Base-by-base conservation (phyloP, 2,113 vertebrate genomes). In the Centropus unirufus region DNA sequence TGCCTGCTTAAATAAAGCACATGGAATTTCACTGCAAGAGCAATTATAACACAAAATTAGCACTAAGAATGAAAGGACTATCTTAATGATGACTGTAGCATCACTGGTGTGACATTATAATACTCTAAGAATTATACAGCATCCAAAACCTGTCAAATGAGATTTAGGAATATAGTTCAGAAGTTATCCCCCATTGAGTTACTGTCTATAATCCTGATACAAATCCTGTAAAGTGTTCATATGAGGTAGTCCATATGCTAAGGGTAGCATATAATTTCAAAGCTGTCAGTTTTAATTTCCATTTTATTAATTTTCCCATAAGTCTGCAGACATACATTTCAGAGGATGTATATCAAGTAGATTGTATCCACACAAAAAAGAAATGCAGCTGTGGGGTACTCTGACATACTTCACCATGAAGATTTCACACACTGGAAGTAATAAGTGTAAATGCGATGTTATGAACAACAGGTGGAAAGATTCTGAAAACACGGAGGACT, bases 221-320 rank as follows among this genome's bases (percentile, higher is more conserved):
- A 98, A 98, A 98, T 96, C 94, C 96, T 95, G 83, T 95, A 97
- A 94, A 98, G 92, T 92, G 94, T 92, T 97, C 67, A 0, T 81
- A 39, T 97, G 96, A 97, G 91, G 97, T 96, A 97, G 96, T 97
- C 98, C 97, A 97, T 98, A 98, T 98, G 97, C 96, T 98, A 97
- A 97, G 97, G 95, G 96, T 95, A 97, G 93, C 95, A 97, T 95
- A 98, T 97, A 1, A 98, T 96, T 98, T 96, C 97, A 96, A 86
- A 97, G 95, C 93, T 98, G 97, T 97, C 97, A 98, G 93, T 92
- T 98, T 97, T 97, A 97, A 98, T 98, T 98, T 97, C 70, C 14
- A 77, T 93, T 97, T 98, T 98, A 98, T 98, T 98, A 97, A 98
- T 98, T 98, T 98, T 97, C 89, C 96, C 95, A 95, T 98, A 98